These are phyloP conservation scores for Drosophila kepulauana DNA, from an alignment of 1,140 invertebrate genomes.

Conservation along the genomic window DNA sequence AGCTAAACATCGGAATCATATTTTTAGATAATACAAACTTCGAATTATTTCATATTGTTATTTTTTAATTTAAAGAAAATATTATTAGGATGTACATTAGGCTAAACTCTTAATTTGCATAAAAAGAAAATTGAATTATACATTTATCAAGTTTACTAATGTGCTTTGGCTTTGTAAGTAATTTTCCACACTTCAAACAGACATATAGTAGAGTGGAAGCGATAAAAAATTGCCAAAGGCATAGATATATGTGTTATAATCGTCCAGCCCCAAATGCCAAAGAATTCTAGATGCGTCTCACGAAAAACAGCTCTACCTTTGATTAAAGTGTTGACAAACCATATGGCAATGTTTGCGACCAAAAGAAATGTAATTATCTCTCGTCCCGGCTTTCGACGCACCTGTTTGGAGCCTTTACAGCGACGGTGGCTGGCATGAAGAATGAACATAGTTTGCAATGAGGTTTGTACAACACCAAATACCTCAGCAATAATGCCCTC, in stretches of 20 bases:
- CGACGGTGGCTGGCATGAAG: constrained; percentile 92
- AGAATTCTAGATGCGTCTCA: constrained; percentile 92
- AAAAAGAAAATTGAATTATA: not conserved
- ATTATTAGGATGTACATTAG: too few species aligned
- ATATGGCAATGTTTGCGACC: constrained; percentile 94
- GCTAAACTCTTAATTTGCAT: too few species aligned
- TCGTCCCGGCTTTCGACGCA: constrained; percentile 91
- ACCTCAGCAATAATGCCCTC: constrained; percentile 87
- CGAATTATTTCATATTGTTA: too few species aligned
- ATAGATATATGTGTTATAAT: constrained; percentile 94
- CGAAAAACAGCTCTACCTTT: constrained; percentile 93
- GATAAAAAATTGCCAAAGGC: constrained; percentile 94
- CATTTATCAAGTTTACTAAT: constrained; percentile 43
- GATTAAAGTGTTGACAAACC: constrained; percentile 94
- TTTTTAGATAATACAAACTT: too few species aligned
- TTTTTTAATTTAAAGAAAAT: too few species aligned
- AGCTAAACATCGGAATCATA: too few species aligned
- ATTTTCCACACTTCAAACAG: constrained; percentile 98
- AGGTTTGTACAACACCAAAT: constrained; percentile 89
- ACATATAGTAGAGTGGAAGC: constrained; percentile 97
- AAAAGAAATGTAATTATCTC: constrained; percentile 94
- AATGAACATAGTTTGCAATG: constrained; percentile 92
- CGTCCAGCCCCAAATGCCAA: constrained; percentile 94
- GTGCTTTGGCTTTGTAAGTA: constrained; percentile 90
- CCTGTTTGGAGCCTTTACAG: constrained; percentile 87